A percentile compares a stretch with the other conserved stretches of the same genome.
phyloP scores from a whole-genome alignment of 2,113 vertebrate genomes.

The Elgaria multicarinata region DNA sequence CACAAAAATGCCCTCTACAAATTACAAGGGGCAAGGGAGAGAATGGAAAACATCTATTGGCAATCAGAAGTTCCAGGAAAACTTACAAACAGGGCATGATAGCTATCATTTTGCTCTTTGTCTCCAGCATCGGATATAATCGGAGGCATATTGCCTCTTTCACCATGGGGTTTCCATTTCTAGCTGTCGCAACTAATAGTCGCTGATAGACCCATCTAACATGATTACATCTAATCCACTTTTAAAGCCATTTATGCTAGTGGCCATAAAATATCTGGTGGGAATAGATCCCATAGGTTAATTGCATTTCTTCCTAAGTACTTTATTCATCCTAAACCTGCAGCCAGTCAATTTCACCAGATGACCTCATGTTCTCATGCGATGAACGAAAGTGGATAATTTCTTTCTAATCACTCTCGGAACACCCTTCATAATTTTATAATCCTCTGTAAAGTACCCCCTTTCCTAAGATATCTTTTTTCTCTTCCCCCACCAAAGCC shows the following conservation, averaged over 20 bases:
- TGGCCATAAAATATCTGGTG: slow-evolving; percentile 1
- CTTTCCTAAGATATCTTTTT: not conserved
- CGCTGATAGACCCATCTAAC: not conserved
- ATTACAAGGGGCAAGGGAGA: not conserved
- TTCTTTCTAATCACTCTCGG: not conserved
- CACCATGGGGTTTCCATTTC: not conserved
- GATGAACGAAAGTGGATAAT: not conserved
- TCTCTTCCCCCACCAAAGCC: not conserved
- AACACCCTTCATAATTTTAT: not conserved
- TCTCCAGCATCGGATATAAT: not conserved
- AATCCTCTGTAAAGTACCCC: not conserved
- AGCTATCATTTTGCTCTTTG: not conserved
- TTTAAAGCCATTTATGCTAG: slow-evolving; percentile 1
- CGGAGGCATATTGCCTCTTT: not conserved
- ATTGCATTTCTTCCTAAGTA: not conserved
- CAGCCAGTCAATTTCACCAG: not conserved
- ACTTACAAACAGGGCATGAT: not conserved
- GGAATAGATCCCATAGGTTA: slow-evolving; percentile 3
- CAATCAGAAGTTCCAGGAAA: not conserved
- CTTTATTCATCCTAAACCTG: not conserved
- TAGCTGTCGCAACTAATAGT: not conserved
- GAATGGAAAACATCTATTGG: not conserved
- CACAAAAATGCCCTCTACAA: not conserved
- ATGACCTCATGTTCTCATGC: not conserved
- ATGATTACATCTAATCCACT: not conserved